Evolutionary conservation across 2,888 invertebrate species (phyloP), one percentile per base, ranked within the genome.

Genomic region (Calliphora vomitoria): DNA sequence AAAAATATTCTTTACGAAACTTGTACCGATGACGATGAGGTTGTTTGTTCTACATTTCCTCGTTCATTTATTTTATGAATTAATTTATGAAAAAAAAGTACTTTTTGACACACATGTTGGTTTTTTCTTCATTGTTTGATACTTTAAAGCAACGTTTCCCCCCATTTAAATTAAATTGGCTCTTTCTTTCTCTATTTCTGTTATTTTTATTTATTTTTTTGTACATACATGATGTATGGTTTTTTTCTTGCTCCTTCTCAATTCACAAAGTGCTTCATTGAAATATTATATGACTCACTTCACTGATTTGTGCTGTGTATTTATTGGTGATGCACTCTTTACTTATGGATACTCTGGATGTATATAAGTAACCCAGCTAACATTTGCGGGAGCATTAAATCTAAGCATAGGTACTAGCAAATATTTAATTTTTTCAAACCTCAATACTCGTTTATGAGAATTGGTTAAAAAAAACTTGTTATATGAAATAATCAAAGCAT

Each of bases 241-340:
- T 25, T 25, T 4, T 18, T 20, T 55, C 15, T 47, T 58, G 72
- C 44, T 66, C 20, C 41, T 69, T 18, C 18, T 53, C 76, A 76
- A 76, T 55, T 83, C 53, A 5, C 25, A 62, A 83, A 55, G 71
- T 53, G 50, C 38, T 76, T 82, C 55, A 71, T 20, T 71, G 69
- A 78, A 55, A 83, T 83, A 47, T 74, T 47, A 83, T 72, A 64
- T 78, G 83, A 83, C 55, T 83, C 78, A 78, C 55, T 83, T 71
- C 20, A n/a, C 62, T 35, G 66, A 72, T 47, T 75, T 75, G 18
- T 82, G 44, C 53, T 60, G 75, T 64, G 71, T 68, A 58, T 53
- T 60, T 15, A 35, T 20, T 58, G 66, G 10, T 71, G 53, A 78
- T 64, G 71, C 55, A 47, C 78, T 78, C 71, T 44, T 64, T 58